phyloP scores from a whole-genome alignment of 2,888 invertebrate genomes.

The Temnothorax rugatulus region DNA sequence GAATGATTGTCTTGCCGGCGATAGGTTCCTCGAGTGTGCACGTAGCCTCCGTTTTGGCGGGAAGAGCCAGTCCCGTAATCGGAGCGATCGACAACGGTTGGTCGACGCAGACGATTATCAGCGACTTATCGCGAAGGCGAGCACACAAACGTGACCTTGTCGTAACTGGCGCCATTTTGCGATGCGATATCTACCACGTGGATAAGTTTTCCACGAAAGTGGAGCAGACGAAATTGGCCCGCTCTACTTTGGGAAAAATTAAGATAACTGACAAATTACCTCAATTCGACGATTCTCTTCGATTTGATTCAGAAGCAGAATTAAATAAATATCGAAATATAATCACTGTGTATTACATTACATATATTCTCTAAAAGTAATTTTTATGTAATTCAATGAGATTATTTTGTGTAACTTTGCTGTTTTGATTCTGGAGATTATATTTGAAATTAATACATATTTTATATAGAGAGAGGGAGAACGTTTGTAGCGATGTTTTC shows the following conservation, averaged over 20 bases:
- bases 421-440: not conserved
- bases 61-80: slow-evolving; percentile 54
- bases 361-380: not conserved
- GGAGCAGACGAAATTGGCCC: slow-evolving; percentile 29
- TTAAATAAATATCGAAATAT: slow-evolving; percentile 7
- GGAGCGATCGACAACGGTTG: slow-evolving; percentile 64
- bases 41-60: slow-evolving; percentile 31
- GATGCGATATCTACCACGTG: slow-evolving; percentile 81
- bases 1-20: not conserved
- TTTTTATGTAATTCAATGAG: not conserved
- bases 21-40: slow-evolving; percentile 2
- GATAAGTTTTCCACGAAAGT: slow-evolving; percentile 76
- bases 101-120: slow-evolving; percentile 70
- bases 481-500: not conserved
- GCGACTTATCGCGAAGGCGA: slow-evolving; percentile 76
- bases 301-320: not conserved
- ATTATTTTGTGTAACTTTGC: not conserved
- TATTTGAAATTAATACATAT: not conserved
- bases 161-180: slow-evolving; percentile 81
- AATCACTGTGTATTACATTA: not conserved
- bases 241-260: slow-evolving; percentile 31
- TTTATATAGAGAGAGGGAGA: not conserved
- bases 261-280: not conserved
- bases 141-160: slow-evolving; percentile 80
- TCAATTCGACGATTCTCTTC: not conserved